Percentiles rank a stretch among this genome's conserved stretches.
Conservation (phyloP, 2,113 vertebrate genomes). For the Pachyramphus minor region DNA sequence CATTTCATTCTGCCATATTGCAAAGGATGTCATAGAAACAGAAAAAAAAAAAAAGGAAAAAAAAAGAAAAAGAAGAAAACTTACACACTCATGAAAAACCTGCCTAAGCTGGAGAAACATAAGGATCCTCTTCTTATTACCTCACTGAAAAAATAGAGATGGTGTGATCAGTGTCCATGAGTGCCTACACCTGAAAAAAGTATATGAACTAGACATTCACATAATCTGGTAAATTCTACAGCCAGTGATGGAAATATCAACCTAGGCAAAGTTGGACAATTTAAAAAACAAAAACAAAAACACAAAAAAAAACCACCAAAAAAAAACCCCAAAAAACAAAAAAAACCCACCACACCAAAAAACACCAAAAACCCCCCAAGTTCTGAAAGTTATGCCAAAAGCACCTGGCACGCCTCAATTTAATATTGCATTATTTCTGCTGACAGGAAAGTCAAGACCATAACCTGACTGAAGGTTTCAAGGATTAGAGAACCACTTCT, state of each 20-base stretch:
- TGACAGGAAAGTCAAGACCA: neutral
- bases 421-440: neutral
- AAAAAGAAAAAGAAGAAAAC: neutral
- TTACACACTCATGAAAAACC: neutral
- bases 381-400: neutral
- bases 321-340: too few relatives aligned
- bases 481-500: neutral
- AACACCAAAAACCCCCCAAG: neutral
- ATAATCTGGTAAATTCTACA: neutral
- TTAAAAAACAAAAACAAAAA: neutral
- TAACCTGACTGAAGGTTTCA: neutral
- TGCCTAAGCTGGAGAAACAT: neutral
- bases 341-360: too few relatives aligned
- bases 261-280: neutral
- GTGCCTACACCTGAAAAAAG: neutral
- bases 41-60: neutral
- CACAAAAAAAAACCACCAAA: neutral
- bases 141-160: neutral
- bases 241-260: neutral
- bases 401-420: neutral
- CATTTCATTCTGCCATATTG: neutral
- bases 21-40: neutral
- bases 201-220: neutral
- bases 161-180: neutral
- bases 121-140: neutral